phyloP scores from a whole-genome alignment of 2,888 invertebrate species.

The Campopleginae sp. region DNA sequence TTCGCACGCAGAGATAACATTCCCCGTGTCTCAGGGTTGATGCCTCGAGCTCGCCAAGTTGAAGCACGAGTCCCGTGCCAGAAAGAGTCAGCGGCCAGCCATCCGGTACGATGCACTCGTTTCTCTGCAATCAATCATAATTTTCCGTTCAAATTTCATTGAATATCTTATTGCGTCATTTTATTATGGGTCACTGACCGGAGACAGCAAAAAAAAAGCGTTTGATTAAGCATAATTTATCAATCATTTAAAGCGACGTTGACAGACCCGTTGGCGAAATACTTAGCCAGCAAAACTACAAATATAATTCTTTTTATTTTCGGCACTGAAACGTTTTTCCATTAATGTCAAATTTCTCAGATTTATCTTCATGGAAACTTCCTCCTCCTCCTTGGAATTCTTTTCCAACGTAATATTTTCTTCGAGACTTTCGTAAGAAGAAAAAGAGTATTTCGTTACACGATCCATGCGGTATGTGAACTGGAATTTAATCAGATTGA shows the following conservation, averaged over 20 bases:
- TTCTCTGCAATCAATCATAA: conserved; percentile 84
- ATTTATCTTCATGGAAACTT: neutral
- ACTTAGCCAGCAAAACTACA: neutral
- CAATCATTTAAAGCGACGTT: conserved; percentile 15
- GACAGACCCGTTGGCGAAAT: neutral
- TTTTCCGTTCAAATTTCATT: conserved; percentile 48
- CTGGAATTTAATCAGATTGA: conserved; percentile 75
- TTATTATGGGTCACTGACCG: conserved; percentile 33
- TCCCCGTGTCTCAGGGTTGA: conserved; percentile 87
- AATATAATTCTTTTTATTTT: neutral
- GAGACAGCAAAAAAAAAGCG: conserved; percentile 6
- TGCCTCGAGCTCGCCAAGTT: conserved; percentile 87
- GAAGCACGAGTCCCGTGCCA: conserved; percentile 87
- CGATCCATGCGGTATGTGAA: conserved; percentile 69
- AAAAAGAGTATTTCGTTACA: conserved; percentile 37
- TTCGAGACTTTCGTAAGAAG: neutral
- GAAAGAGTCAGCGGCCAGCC: conserved; percentile 89
- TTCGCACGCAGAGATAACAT: conserved; percentile 88
- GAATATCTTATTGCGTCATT: neutral
- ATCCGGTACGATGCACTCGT: conserved; percentile 85
- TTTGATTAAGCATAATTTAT: conserved; percentile 20
- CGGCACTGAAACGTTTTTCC: neutral
- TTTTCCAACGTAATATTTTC: neutral
- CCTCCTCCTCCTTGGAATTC: neutral
- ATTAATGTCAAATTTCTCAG: neutral